phyloP scores from a whole-genome alignment of 2,888 invertebrate species.

The Luperina testacea region DNA sequence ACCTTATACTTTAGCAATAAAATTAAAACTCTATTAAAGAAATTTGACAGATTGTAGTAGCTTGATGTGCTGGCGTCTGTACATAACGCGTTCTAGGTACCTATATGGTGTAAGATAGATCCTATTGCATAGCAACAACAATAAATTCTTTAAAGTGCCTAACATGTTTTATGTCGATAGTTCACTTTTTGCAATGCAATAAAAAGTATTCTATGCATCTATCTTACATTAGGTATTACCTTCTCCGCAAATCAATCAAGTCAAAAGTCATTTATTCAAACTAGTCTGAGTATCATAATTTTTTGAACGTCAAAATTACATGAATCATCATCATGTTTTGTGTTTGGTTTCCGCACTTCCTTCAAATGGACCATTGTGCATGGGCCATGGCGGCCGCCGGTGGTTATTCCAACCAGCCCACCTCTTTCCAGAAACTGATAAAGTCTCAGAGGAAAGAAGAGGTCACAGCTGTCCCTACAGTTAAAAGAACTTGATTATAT shows the following conservation, averaged over 20 bases:
- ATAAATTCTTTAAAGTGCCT: background rate
- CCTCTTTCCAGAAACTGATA: too few relatives aligned
- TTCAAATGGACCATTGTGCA: too few relatives aligned
- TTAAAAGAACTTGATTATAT: background rate
- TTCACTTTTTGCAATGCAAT: background rate
- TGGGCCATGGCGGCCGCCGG: too few relatives aligned
- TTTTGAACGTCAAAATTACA: background rate
- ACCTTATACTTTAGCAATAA: too few relatives aligned
- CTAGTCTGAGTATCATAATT: background rate
- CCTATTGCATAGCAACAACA: background rate
- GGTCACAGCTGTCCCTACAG: too few relatives aligned
- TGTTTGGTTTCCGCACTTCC: too few relatives aligned
- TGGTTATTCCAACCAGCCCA: too few relatives aligned
- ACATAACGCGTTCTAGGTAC: too few relatives aligned
- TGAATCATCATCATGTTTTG: too few relatives aligned
- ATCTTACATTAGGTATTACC: background rate
- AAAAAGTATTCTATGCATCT: background rate
- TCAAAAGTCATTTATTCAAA: background rate
- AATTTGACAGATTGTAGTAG: too few relatives aligned
- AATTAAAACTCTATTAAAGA: too few relatives aligned
- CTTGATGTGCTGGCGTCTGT: too few relatives aligned
- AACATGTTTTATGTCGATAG: background rate
- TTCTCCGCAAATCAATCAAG: background rate
- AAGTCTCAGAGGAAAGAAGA: background rate
- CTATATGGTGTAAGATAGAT: background rate